These are phyloP conservation scores for Sebastes dallii DNA, from an alignment of 2,797 vertebrate genomes.

Conservation along the genomic window DNA sequence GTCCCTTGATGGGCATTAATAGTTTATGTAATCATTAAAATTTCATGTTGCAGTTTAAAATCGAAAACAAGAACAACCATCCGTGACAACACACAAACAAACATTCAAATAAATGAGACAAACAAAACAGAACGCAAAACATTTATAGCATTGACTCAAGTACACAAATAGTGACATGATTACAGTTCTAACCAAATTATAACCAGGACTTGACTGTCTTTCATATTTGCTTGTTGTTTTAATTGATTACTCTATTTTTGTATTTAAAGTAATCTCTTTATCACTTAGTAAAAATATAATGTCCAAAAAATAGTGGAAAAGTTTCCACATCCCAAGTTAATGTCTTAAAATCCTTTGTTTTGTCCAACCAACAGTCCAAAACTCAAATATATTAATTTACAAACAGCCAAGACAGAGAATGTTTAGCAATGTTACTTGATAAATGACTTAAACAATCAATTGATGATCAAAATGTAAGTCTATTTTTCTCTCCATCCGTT, in stretches of 20 bases:
- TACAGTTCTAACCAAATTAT: too few species aligned
- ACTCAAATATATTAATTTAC: too few species aligned
- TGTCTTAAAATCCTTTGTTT: not conserved
- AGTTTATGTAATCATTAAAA: not conserved
- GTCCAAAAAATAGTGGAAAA: not conserved
- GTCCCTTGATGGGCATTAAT: not conserved
- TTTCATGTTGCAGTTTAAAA: not conserved
- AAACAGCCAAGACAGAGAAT: too few species aligned
- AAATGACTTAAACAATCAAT: not conserved
- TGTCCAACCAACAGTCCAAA: fast-evolving
- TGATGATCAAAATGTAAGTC: not conserved
- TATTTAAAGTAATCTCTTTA: not conserved
- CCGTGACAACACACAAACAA: too few species aligned
- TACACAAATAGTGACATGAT: too few species aligned
- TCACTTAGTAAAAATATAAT: not conserved
- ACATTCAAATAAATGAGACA: too few species aligned
- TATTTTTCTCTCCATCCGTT: not conserved
- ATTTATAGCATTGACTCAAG: too few species aligned
- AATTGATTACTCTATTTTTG: not conserved
- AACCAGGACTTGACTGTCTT: not conserved
- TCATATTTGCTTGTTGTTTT: not conserved
- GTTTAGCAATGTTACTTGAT: not conserved
- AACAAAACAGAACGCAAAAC: too few species aligned
- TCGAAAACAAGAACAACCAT: too few species aligned
- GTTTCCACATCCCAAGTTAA: not conserved